Conservation (phyloP, 2,113 vertebrate species). For the Sinosuthora webbiana region DNA sequence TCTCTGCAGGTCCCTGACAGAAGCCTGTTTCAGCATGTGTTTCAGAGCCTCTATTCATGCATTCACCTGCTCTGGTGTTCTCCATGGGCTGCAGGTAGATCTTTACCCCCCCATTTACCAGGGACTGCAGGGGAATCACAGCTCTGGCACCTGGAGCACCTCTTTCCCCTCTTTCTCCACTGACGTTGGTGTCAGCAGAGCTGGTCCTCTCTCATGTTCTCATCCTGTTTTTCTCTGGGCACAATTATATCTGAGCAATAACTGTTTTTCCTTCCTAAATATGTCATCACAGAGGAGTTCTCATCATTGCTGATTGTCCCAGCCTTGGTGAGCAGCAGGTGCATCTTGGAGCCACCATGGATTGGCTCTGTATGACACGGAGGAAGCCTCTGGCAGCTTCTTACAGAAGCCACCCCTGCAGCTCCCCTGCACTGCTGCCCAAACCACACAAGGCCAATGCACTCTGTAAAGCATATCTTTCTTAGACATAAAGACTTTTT, state of each 20-base stretch:
- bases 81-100: neutral
- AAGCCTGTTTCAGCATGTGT: neutral
- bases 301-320: neutral
- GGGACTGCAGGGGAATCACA: neutral
- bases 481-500: neutral
- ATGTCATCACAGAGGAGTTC: neutral
- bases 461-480: neutral
- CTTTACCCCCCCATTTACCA: fast-evolving
- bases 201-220: neutral
- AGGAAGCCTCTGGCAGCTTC: neutral
- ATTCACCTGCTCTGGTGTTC: neutral
- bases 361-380: neutral
- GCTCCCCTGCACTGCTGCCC: fast-evolving
- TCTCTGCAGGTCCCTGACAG: neutral
- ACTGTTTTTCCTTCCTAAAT: neutral
- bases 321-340: neutral
- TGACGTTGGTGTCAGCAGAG: neutral
- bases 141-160: neutral
- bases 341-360: neutral
- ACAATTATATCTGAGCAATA: neutral
- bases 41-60: neutral
- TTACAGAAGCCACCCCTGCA: neutral
- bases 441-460: neutral
- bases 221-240: fast-evolving
- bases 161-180: neutral